Evolutionary conservation across 2,888 invertebrate species (phyloP), one percentile per base, ranked within the genome.

Genomic region (Mythimna vitellina): DNA sequence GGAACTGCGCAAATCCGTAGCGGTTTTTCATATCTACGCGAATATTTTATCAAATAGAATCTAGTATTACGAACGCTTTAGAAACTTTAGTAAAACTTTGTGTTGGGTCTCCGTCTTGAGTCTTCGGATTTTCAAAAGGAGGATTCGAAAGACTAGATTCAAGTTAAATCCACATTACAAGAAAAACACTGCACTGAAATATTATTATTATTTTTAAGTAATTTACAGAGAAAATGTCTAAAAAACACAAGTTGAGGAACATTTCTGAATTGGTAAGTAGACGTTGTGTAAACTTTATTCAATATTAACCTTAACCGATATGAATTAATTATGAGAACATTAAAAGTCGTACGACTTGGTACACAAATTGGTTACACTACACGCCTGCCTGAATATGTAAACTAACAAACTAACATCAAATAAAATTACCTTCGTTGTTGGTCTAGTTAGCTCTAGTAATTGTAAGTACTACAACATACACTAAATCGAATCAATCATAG

Each of bases 1-100:
- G 98, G 98, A 77, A 98, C 98, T 98, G 95, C 53, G 77, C 72
- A 84, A 85, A 84, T 78, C 81, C 76, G 81, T 70, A 84, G 82
- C 80, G 78, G 69, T 78, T 82, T 80, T 80, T 80, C 42, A 78
- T 73, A 80, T 80, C 80, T 80, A 80, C 57, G 61, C 82, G 82
- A 78, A 82, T 80, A 67, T 80, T 77, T 53, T 67, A 51, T 65
- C 57, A 54, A 70, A 80, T 66, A 73, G 58, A 82, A 82, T 62
- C 66, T 82, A 73, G 57, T 67, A 77, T 65, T 78, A 61, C 64
- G 69, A 78, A 57, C 66, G n/a, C 14, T 65, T 25, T 51, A 3
- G 49, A 29, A 32, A 72, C 1, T 29, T 35, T 38, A 3, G 32
- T 17, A 4, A 12, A n/a, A 22, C 10, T 35, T 61, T 35, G 22